A percentile compares a stretch with the other conserved stretches of the same genome.
phyloP scores from a whole-genome alignment of 64 coral and sea anemone genomes.

The Stylophora pistillata region DNA sequence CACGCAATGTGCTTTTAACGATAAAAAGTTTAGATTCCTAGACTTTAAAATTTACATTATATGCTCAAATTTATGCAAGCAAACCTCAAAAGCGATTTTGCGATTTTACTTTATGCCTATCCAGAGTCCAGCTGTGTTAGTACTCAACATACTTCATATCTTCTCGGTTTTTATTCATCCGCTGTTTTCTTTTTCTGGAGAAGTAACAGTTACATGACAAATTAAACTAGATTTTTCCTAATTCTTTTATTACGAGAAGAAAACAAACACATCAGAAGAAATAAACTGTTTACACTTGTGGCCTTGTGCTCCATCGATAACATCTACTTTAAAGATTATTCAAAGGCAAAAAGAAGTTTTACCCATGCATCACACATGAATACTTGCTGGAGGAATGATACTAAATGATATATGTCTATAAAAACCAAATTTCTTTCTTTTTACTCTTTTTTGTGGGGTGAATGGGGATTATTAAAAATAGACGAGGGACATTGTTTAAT shows the following conservation, averaged over 20 bases:
- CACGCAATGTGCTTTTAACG: neutral
- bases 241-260: neutral
- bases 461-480: too few relatives aligned
- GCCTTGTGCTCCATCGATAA: too few relatives aligned
- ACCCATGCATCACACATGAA: too few relatives aligned
- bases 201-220: constrained; percentile 24
- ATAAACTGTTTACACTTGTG: neutral
- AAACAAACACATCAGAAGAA: neutral
- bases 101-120: neutral
- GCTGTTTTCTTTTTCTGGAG: constrained; percentile 64
- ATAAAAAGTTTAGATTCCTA: neutral
- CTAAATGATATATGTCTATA: too few relatives aligned
- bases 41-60: neutral
- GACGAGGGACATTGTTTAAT: too few relatives aligned
- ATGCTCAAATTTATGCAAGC: neutral
- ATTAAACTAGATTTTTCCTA: neutral
- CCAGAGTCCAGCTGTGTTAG: neutral
- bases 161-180: constrained; percentile 73
- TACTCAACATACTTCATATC: constrained; percentile 73
- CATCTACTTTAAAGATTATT: too few relatives aligned
- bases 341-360: too few relatives aligned
- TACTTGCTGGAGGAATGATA: too few relatives aligned
- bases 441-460: too few relatives aligned
- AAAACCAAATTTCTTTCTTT: too few relatives aligned
- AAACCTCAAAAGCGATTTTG: neutral